Conservation (phyloP, 1,140 invertebrate species). For the Zophobas morio region DNA sequence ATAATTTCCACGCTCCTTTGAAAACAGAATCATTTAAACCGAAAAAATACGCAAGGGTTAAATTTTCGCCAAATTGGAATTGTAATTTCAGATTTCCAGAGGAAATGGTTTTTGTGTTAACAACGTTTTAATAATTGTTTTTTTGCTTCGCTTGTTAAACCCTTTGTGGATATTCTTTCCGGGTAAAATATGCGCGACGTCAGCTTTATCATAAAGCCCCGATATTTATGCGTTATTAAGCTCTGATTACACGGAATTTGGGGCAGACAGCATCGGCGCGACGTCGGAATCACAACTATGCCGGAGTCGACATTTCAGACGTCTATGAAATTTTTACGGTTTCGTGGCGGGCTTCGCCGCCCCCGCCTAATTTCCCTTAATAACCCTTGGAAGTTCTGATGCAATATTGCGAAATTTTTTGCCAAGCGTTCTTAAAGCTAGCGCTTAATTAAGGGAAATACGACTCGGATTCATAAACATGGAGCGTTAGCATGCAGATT, state of each 20-base stretch:
- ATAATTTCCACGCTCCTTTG: background rate
- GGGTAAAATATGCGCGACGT: too few relatives aligned
- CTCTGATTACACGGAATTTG: background rate
- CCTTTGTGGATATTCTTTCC: too few relatives aligned
- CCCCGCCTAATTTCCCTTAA: background rate
- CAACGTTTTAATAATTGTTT: too few relatives aligned
- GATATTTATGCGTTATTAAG: constrained; percentile 33
- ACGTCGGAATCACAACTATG: constrained; percentile 16
- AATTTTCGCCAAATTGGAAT: background rate
- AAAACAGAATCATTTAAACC: background rate
- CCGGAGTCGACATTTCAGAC: constrained; percentile 23
- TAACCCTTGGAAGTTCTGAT: background rate
- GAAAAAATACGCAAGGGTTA: background rate
- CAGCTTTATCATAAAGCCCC: too few relatives aligned
- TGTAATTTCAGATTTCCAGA: too few relatives aligned
- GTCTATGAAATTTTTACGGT: constrained; percentile 18
- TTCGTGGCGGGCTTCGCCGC: background rate
- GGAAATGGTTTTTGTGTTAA: too few relatives aligned
- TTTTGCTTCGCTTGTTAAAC: too few relatives aligned
- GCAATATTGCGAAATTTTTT: constrained; percentile 3
- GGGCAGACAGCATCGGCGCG: constrained; percentile 4
- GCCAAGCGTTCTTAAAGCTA: constrained; percentile 1
- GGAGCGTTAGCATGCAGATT: constrained; percentile 1
- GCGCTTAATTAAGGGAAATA: constrained; percentile 1
- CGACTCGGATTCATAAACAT: background rate